A percentile compares a stretch with the other conserved stretches of the same genome.
These are phyloP conservation scores for Borostomias antarcticus DNA, from an alignment of 2,797 vertebrate genomes.

Conservation along the genomic window DNA sequence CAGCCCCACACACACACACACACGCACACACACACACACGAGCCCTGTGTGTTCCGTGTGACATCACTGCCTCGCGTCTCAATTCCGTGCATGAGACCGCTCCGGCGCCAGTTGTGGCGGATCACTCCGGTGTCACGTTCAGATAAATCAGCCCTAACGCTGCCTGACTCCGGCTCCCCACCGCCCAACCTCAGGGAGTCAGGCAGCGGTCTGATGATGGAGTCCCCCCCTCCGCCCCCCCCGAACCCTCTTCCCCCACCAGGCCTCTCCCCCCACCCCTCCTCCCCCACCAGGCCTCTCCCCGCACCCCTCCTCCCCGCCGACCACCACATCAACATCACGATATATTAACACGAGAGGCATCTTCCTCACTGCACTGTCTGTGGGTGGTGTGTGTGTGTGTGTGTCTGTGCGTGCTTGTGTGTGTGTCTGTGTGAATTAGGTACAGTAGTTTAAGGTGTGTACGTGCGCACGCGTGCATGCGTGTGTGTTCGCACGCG, in stretches of 20 bases:
- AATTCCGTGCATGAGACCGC: conserved; percentile 25
- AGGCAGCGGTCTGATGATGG: conserved; percentile 42
- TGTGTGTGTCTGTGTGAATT: too few relatives aligned
- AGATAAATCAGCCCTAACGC: conserved; percentile 53
- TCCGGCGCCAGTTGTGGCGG: conserved; percentile 56
- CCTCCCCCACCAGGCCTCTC: too few relatives aligned
- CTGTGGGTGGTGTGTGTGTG: too few relatives aligned
- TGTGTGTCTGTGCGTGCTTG: conserved; percentile 20
- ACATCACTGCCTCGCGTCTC: conserved; percentile 35
- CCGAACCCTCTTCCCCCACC: too few relatives aligned
- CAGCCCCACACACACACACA: not conserved
- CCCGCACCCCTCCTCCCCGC: too few relatives aligned
- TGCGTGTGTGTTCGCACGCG: too few relatives aligned
- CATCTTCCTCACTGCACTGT: conserved; percentile 24
- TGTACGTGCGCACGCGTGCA: too few relatives aligned
- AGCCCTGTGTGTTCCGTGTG: conserved; percentile 6
- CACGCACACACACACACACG: not conserved
- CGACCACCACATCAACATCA: conserved; percentile 39
- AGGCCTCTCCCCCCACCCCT: too few relatives aligned
- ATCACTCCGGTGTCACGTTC: conserved; percentile 54
- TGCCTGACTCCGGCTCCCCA: conserved; percentile 36
- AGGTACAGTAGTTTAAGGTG: too few relatives aligned
- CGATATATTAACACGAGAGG: conserved; percentile 38
- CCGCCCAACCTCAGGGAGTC: conserved; percentile 42
- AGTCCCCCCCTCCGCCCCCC: too few relatives aligned